These are phyloP conservation scores for Choristoneura fumiferana DNA, from an alignment of 1,140 invertebrate genomes.

Conservation along the genomic window DNA sequence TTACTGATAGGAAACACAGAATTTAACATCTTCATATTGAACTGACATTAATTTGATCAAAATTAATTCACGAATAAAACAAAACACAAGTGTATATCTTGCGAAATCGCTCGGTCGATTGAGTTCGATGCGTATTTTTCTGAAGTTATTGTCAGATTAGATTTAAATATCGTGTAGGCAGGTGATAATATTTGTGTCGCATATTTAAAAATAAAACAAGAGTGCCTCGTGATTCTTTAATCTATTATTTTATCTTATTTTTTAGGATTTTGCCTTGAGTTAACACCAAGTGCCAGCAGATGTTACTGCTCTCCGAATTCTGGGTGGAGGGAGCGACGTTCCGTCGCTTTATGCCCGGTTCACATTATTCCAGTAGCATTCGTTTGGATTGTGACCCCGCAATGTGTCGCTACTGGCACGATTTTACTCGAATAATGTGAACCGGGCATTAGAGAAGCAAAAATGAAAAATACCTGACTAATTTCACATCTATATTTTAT, in stretches of 20 bases:
- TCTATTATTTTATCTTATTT: constrained; percentile 4
- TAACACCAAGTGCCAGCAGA: no score
- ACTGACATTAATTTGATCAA: constrained; percentile 7
- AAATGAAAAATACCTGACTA: no score
- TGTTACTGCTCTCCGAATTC: no score
- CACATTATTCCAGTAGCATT: no score
- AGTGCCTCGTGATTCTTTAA: background rate
- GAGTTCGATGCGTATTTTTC: constrained; percentile 1
- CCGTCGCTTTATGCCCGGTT: no score
- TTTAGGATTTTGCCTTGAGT: background rate
- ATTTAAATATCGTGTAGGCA: background rate
- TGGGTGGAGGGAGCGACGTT: no score
- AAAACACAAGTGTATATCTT: constrained; percentile 8
- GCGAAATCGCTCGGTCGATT: background rate
- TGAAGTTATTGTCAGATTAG: constrained; percentile 6
- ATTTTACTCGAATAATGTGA: no score
- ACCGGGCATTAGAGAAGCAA: no score
- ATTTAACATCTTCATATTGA: constrained; percentile 12
- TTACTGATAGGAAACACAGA: constrained; percentile 13
- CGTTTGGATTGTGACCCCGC: no score
- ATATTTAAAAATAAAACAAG: constrained; percentile 14
- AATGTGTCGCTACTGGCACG: no score
- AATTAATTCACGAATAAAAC: background rate
- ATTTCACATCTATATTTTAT: no score
- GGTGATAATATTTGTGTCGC: constrained; percentile 8